Evolutionary conservation across 2,797 vertebrate species (phyloP).

Genomic region (Sebastes wilsoni): DNA sequence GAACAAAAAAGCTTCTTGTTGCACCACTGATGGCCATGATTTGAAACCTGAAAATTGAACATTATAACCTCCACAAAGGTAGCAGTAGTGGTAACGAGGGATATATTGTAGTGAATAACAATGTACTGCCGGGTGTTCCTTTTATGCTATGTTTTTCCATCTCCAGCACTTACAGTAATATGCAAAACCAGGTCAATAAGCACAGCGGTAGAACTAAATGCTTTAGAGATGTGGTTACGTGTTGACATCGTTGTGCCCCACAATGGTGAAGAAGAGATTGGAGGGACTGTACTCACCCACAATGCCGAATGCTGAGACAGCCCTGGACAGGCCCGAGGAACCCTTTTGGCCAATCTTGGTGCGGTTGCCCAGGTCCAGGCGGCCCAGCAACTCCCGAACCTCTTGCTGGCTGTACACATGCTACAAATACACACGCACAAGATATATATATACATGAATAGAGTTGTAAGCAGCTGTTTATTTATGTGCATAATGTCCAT

Average conservation of each 20-base stretch:
- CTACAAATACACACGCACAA: conserved; percentile 71
- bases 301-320: conserved; percentile 91
- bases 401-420: conserved; percentile 96
- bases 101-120: background rate
- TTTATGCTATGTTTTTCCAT: conserved; percentile 18
- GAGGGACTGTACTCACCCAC: conserved; percentile 87
- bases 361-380: conserved; percentile 95
- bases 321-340: conserved; percentile 91
- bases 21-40: background rate
- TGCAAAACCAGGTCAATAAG: conserved; percentile 35
- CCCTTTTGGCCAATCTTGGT: conserved; percentile 96
- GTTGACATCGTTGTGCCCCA: background rate
- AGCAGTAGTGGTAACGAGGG: background rate
- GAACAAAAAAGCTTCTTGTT: background rate
- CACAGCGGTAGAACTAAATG: background rate
- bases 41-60: background rate
- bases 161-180: background rate
- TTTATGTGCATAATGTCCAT: background rate
- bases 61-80: background rate
- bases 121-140: conserved; percentile 20
- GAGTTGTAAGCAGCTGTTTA: background rate
- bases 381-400: conserved; percentile 91
- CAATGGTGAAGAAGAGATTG: background rate
- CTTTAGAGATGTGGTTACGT: background rate
- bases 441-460: background rate